Evolutionary conservation across 2,113 vertebrate genomes (phyloP).

Genomic region (Prunella fulvescens): DNA sequence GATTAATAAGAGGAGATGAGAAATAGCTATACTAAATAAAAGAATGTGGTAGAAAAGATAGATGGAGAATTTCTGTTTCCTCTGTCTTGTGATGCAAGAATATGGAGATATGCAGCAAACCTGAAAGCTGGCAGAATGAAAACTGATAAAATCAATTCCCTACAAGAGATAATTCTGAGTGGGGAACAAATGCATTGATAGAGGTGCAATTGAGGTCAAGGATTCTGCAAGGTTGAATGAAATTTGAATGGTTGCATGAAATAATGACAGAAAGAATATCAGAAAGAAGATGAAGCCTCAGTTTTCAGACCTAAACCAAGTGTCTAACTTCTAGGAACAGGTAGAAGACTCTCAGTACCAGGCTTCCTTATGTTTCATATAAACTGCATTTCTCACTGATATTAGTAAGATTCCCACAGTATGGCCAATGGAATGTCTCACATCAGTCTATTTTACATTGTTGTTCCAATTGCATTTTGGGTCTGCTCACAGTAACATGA

Average conservation of each 20-base stretch:
- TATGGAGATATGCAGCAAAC: not conserved
- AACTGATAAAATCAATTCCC: not conserved
- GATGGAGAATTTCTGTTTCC: not conserved
- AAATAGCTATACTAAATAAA: not conserved
- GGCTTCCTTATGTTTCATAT: not conserved
- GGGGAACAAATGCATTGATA: not conserved
- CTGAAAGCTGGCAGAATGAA: not conserved
- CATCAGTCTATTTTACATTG: not conserved
- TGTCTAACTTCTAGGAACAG: not conserved
- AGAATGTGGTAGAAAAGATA: not conserved
- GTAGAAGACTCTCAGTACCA: not conserved
- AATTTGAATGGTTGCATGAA: not conserved
- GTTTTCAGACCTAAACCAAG: not conserved
- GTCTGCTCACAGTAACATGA: conserved; percentile 37
- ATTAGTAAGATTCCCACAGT: not conserved
- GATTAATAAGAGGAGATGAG: not conserved
- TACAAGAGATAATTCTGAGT: not conserved
- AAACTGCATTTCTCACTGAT: not conserved
- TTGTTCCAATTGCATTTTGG: not conserved
- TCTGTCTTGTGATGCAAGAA: not conserved
- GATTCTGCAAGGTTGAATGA: not conserved
- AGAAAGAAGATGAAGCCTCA: not conserved
- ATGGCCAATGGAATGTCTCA: conserved; percentile 1
- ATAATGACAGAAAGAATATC: not conserved
- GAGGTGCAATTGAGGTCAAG: not conserved